Base-by-base conservation (phyloP, 1,140 invertebrate genomes). In the Drosophila sulfurigaster region DNA sequence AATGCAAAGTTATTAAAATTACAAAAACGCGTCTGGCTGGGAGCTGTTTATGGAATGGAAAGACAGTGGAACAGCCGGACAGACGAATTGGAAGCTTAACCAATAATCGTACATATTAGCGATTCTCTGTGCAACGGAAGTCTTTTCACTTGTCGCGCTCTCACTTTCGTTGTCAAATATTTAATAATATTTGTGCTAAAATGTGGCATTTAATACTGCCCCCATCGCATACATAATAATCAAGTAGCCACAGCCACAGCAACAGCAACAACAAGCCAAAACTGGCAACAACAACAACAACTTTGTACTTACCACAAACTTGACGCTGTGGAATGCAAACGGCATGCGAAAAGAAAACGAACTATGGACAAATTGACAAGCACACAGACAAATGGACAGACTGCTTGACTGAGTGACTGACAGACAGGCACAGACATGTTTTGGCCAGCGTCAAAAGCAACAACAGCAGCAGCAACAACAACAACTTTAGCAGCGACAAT, bases 51-150 rank as follows among this genome's bases (percentile, higher is more conserved):
- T 32, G 11, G 51, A 32, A 54, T 54, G 28, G 25, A 54, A 5
- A 3, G 4, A 43, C 38, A 10, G 32, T 15, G 5, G 16, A 15
- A 38, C 38, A 48, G 46, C 3, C n/a, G 45, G 45, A 11, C 15
- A 16, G 13, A n/a, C 45, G 15, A 15, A 15, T 16, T 10, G 54
- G 7, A 7, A 57, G 56, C 56, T 57, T 63, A 51, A 72, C 73
- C 82, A 83, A 87, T 87, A 87, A 88, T 78, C 77, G 80, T 81
- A 89, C 89, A 88, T 78, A 89, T 88, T 88, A 88, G 85, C 81
- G 59, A 83, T 88, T 88, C 83, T 78, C 48, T 69, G 8, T 59
- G 62, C 59, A 62, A 32, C 83, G 82, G 82, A 86, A 88, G 85
- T 87, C 51, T 83, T 78, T 75, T 73, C 75, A 68, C 60, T 68